phyloP scores from a whole-genome alignment of 2,888 invertebrate species.

The Keiferia lycopersicella region DNA sequence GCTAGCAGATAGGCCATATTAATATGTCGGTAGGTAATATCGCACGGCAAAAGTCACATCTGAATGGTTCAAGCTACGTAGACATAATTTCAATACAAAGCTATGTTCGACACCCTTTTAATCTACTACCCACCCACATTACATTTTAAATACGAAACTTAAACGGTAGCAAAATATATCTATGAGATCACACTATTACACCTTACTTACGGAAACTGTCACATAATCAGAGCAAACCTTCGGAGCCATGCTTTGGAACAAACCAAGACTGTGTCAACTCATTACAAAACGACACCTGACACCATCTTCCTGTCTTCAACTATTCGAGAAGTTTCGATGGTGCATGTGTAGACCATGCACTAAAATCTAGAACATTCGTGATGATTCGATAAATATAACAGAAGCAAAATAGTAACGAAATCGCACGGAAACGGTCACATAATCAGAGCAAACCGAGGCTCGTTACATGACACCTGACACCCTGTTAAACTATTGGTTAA shows the following conservation, averaged over 20 bases:
- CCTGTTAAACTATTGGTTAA: slow-evolving; percentile 75
- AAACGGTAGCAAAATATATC: too few species aligned
- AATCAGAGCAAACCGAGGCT: slow-evolving; percentile 46
- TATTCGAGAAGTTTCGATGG: slow-evolving; percentile 77
- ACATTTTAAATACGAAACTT: too few species aligned
- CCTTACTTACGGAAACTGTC: not conserved
- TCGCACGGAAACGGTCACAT: slow-evolving; percentile 5
- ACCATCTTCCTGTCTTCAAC: slow-evolving; percentile 66
- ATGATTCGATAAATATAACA: not conserved
- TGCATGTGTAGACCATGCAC: slow-evolving; percentile 58
- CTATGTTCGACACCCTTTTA: too few species aligned
- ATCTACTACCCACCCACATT: too few species aligned
- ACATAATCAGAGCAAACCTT: slow-evolving; percentile 28
- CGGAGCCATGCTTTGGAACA: too few species aligned
- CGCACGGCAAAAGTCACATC: too few species aligned
- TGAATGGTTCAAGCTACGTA: too few species aligned
- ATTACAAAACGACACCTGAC: slow-evolving; percentile 63
- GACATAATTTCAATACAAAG: too few species aligned
- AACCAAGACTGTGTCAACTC: slow-evolving; percentile 62
- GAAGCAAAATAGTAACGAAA: not conserved
- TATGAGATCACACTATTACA: too few species aligned
- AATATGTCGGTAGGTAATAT: too few species aligned
- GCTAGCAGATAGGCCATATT: too few species aligned
- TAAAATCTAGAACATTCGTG: too few species aligned
- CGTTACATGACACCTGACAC: slow-evolving; percentile 62